Evolutionary conservation across 2,113 vertebrate species (phyloP).

Genomic region (Triplophysa tibetana): DNA sequence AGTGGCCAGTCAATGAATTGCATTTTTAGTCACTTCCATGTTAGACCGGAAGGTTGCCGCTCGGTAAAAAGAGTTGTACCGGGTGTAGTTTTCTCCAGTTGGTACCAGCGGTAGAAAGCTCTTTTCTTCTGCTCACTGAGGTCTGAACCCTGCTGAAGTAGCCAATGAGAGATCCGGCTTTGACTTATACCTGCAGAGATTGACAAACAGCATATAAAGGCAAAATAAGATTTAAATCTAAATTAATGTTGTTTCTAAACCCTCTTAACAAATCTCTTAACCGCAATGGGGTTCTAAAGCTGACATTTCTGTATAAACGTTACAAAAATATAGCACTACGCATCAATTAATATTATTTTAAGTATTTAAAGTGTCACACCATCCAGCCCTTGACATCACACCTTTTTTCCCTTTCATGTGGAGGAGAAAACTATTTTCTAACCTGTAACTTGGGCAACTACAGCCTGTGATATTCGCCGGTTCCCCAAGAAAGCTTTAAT

Average conservation of each 20-base stretch:
- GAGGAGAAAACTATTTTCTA: conserved; percentile 37
- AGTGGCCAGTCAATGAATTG: too few relatives aligned
- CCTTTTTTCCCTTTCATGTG: not conserved
- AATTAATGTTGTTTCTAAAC: not conserved
- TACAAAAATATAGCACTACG: not conserved
- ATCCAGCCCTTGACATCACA: not conserved
- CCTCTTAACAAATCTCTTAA: not conserved
- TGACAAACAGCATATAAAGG: not conserved
- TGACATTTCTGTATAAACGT: not conserved
- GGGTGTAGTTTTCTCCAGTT: conserved; percentile 95
- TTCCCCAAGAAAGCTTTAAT: conserved; percentile 97
- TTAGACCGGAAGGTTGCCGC: too few relatives aligned
- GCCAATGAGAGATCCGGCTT: conserved; percentile 98
- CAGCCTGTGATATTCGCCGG: conserved; percentile 96
- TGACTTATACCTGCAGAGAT: conserved; percentile 89
- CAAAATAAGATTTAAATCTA: not conserved
- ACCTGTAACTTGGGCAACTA: conserved; percentile 99
- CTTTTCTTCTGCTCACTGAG: conserved; percentile 98
- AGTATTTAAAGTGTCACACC: too few relatives aligned
- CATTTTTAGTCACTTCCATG: too few relatives aligned
- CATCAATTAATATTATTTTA: not conserved
- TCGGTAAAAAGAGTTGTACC: conserved; percentile 72
- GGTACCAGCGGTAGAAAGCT: conserved; percentile 98
- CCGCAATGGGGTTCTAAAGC: not conserved
- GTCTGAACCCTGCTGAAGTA: conserved; percentile 96